Conservation (phyloP, 2,888 invertebrate genomes). For the Latrodectus elegans region DNA sequence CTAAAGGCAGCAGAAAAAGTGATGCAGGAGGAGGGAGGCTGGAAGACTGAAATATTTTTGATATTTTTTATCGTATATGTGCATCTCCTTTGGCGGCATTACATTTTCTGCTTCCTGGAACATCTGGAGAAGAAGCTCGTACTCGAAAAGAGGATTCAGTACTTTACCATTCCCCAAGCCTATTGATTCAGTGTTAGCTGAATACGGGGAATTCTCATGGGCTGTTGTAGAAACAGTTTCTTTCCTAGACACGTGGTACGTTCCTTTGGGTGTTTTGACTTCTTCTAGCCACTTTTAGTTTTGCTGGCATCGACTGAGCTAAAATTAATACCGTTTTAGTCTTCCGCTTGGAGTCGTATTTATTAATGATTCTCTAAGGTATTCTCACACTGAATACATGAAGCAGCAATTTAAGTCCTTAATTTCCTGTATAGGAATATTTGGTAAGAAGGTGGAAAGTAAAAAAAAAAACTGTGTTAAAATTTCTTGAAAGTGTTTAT, state of each 20-base stretch:
- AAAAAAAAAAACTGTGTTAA: no score
- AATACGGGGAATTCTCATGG: constrained; percentile 52
- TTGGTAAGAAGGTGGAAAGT: no score
- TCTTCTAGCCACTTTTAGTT: constrained; percentile 55
- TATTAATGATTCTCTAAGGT: constrained; percentile 19
- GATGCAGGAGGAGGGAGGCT: not conserved
- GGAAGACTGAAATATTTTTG: constrained; percentile 50
- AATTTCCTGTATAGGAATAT: no score
- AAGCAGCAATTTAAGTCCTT: not conserved
- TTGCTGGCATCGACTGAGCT: constrained; percentile 51
- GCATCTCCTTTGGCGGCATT: constrained; percentile 8
- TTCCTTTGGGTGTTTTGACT: constrained; percentile 57
- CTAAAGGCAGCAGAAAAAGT: constrained; percentile 1
- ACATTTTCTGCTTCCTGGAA: constrained; percentile 42
- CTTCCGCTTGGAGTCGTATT: constrained; percentile 39
- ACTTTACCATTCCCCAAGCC: constrained; percentile 50
- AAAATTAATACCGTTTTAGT: constrained; percentile 64
- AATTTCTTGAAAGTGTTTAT: no score
- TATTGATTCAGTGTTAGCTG: constrained; percentile 66
- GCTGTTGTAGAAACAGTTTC: constrained; percentile 54
- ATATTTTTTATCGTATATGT: constrained; percentile 8
- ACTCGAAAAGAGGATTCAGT: constrained; percentile 61
- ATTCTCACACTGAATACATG: constrained; percentile 30
- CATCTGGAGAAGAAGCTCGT: constrained; percentile 49
- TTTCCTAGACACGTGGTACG: constrained; percentile 57